Conservation (phyloP, 2,888 invertebrate genomes). For the Chorisops tibialis region DNA sequence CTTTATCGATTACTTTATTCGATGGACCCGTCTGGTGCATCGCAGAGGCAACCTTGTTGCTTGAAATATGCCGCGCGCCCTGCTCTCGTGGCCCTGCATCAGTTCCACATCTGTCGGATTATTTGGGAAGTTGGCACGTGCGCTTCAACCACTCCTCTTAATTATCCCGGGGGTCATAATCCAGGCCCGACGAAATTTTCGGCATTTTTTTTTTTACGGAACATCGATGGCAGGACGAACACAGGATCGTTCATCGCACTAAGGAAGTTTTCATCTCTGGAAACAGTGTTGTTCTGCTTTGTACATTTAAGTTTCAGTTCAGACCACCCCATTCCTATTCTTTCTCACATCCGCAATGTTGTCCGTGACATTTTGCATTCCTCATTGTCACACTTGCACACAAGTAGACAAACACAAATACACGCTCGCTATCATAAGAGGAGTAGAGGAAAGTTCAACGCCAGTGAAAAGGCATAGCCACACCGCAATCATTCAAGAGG, state of each 20-base stretch:
- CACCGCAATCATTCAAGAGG: slow-evolving; percentile 6
- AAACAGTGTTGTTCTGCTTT: neutral
- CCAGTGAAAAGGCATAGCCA: slow-evolving; percentile 2
- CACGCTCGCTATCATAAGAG: neutral
- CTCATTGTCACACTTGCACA: neutral
- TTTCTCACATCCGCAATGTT: slow-evolving; percentile 1
- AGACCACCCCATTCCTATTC: too few relatives aligned
- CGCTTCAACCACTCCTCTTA: neutral
- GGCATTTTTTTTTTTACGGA: too few relatives aligned
- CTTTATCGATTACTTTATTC: too few relatives aligned
- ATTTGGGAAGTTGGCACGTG: slow-evolving; percentile 6
- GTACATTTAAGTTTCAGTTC: neutral
- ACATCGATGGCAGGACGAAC: too few relatives aligned
- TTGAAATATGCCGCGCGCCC: too few relatives aligned
- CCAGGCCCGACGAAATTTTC: too few relatives aligned
- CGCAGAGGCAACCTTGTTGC: too few relatives aligned
- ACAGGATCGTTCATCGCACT: too few relatives aligned
- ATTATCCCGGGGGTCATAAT: too few relatives aligned
- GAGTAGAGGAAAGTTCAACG: neutral
- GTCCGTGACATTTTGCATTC: slow-evolving; percentile 15
- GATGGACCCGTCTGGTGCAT: too few relatives aligned
- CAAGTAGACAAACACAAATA: neutral
- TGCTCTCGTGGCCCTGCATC: too few relatives aligned
- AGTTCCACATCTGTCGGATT: too few relatives aligned
- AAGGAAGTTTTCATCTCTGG: neutral